These are phyloP conservation scores for Ecdyonurus torrentis DNA, from an alignment of 2,888 invertebrate genomes.

Conservation along the genomic window DNA sequence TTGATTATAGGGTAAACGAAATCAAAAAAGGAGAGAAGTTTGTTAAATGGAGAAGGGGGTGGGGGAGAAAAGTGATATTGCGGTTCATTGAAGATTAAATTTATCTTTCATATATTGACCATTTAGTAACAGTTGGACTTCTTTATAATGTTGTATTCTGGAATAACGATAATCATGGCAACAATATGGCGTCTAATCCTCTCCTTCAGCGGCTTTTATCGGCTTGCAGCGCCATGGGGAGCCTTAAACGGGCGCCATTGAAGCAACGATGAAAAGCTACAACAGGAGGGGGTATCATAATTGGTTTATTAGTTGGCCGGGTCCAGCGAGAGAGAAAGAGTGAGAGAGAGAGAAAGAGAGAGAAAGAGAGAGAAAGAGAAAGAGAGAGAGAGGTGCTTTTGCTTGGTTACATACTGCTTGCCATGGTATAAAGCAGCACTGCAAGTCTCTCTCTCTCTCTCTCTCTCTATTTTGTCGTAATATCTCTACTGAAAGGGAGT, in stretches of 20 bases:
- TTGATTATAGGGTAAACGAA: too few relatives aligned
- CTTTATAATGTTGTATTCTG: neutral
- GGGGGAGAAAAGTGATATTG: neutral
- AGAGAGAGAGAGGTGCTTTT: too few relatives aligned
- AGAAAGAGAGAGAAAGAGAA: too few relatives aligned
- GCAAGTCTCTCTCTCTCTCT: too few relatives aligned
- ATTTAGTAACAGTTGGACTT: neutral
- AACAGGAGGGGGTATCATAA: neutral
- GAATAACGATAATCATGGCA: neutral
- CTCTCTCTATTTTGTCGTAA: too few relatives aligned
- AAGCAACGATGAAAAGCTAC: neutral
- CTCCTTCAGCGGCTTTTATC: neutral
- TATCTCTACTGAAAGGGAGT: too few relatives aligned
- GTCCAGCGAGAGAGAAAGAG: too few relatives aligned
- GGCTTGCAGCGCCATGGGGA: neutral
- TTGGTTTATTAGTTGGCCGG: neutral
- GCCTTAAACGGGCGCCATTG: neutral
- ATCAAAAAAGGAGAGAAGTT: too few relatives aligned
- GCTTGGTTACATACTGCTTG: too few relatives aligned
- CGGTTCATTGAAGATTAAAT: neutral
- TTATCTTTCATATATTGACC: neutral
- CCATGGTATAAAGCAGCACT: too few relatives aligned
- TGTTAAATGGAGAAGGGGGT: neutral
- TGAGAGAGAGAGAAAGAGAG: too few relatives aligned
- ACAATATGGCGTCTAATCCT: neutral